A percentile compares a stretch with the other conserved stretches of the same genome.
Conservation (phyloP, 53 echinoderm and acorn worm genomes). For the Glandiceps talaboti region DNA sequence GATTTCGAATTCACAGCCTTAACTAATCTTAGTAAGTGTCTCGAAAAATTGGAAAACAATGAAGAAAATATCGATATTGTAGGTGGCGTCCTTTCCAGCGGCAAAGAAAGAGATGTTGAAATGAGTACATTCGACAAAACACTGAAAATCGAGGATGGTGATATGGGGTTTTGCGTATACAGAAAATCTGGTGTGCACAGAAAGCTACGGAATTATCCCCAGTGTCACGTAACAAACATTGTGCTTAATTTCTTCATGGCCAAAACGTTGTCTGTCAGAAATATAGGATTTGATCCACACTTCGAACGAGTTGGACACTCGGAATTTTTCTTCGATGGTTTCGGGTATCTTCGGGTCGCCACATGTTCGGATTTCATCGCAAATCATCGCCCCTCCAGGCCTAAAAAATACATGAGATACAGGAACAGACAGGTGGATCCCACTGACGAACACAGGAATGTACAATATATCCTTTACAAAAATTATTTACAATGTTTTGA, state of each 20-base stretch:
- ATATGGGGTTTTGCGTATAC: neutral
- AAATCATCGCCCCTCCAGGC: neutral
- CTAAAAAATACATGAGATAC: neutral
- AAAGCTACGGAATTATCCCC: neutral
- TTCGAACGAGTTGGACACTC: neutral
- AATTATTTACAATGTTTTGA: neutral
- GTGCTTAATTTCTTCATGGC: neutral
- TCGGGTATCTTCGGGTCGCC: neutral
- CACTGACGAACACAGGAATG: neutral
- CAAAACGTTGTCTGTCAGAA: neutral
- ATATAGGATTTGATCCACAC: neutral
- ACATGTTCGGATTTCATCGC: neutral
- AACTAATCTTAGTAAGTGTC: neutral
- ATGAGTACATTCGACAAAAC: neutral
- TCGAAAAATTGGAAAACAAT: neutral
- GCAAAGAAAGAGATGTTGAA: neutral
- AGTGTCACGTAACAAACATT: neutral
- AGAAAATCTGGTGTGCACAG: neutral
- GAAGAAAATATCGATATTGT: neutral
- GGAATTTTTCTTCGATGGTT: neutral
- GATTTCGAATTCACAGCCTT: neutral
- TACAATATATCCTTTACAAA: neutral
- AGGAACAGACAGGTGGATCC: neutral
- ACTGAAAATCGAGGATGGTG: neutral
- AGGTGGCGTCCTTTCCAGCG: neutral